phyloP scores from a whole-genome alignment of 2,113 vertebrate genomes.

The Progne subis region DNA sequence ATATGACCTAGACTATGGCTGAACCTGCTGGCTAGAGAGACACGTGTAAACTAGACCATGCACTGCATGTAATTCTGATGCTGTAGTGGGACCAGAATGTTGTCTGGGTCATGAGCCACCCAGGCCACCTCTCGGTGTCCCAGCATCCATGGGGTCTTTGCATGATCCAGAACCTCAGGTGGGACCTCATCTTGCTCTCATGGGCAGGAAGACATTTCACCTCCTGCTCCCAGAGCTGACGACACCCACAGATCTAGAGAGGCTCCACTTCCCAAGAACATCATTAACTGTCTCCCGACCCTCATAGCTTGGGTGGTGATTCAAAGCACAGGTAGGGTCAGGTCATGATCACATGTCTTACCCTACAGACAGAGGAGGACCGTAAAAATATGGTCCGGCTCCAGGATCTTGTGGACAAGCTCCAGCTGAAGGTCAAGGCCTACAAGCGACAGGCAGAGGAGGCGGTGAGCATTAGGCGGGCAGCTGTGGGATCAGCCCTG shows the following conservation, averaged over 20 bases:
- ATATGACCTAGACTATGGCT: not conserved
- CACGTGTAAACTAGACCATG: not conserved
- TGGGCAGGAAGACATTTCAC: not conserved
- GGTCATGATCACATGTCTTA: not conserved
- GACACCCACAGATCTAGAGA: not conserved
- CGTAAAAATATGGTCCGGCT: constrained; percentile 29
- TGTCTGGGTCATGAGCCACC: too few species aligned
- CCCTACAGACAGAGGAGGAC: not conserved
- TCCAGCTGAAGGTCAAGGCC: constrained; percentile 30
- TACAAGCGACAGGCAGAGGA: constrained; percentile 36
- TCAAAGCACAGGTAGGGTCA: not conserved
- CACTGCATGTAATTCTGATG: not conserved
- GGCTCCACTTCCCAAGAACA: too few species aligned
- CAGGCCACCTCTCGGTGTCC: not conserved
- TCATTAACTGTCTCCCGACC: not conserved
- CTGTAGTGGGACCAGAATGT: not conserved
- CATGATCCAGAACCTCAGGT: not conserved
- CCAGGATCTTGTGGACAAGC: constrained; percentile 28
- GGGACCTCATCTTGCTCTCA: not conserved
- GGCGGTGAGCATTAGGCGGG: not conserved
- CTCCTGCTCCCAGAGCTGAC: not conserved
- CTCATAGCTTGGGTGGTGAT: not conserved
- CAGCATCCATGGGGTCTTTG: not conserved
- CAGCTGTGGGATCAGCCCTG: accelerated
- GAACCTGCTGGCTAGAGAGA: too few species aligned